Evolutionary conservation across 2,888 invertebrate genomes (phyloP).

Genomic region (Caenorhabditis virilis): DNA sequence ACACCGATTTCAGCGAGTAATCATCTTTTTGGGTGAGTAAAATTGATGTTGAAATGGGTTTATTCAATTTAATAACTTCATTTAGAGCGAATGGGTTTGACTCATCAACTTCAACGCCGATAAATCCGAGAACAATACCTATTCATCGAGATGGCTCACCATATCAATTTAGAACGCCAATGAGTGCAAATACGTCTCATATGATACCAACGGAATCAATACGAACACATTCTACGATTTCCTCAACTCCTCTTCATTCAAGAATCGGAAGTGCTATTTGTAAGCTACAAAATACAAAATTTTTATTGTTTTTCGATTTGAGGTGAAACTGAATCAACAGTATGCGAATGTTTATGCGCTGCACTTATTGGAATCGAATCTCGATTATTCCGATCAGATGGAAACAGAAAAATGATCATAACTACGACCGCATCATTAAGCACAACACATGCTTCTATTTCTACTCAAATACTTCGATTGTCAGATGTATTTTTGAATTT

Average conservation of each 20-base stretch:
- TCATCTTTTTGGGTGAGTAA: slow-evolving; percentile 29
- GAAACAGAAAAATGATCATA: slow-evolving; percentile 18
- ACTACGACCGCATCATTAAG: slow-evolving; percentile 31
- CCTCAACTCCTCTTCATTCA: slow-evolving; percentile 19
- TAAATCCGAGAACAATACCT: background rate
- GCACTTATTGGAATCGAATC: slow-evolving; percentile 34
- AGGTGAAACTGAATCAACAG: slow-evolving; percentile 22
- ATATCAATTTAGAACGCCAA: too few species aligned
- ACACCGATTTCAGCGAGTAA: slow-evolving; percentile 26
- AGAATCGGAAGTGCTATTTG: slow-evolving; percentile 28
- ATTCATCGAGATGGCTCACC: background rate
- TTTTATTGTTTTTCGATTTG: slow-evolving; percentile 11
- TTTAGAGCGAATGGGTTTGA: slow-evolving; percentile 1
- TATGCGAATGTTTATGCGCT: slow-evolving; percentile 17
- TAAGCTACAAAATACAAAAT: slow-evolving; percentile 2
- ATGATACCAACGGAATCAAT: too few species aligned
- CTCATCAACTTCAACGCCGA: background rate
- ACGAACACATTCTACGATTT: background rate
- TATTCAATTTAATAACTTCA: too few species aligned
- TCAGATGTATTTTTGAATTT: slow-evolving; percentile 10
- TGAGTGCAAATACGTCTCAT: too few species aligned
- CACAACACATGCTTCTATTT: slow-evolving; percentile 15
- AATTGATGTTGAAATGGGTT: too few species aligned
- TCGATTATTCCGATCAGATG: slow-evolving; percentile 10
- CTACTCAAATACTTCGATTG: slow-evolving; percentile 9